Evolutionary conservation across 2,113 vertebrate species (phyloP).

Genomic region (Cyrtonyx montezumae): DNA sequence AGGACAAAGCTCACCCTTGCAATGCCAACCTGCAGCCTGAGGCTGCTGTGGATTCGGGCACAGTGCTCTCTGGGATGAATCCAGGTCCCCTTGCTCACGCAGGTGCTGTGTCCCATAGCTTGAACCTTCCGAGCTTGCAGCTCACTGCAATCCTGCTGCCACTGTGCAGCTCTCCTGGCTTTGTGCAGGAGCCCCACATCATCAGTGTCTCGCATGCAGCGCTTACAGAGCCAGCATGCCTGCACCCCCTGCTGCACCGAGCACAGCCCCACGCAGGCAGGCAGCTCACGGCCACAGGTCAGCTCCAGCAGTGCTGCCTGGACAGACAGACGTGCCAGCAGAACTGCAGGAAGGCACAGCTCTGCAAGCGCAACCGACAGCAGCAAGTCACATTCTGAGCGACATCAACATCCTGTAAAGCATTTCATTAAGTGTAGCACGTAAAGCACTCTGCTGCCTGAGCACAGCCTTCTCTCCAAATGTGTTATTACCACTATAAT

Average conservation of each 20-base stretch:
- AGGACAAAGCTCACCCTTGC: conserved; percentile 30
- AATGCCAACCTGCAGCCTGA: conserved; percentile 23
- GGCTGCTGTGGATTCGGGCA: conserved; percentile 33
- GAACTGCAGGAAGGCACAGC: background rate
- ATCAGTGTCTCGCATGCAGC: background rate
- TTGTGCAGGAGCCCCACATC: background rate
- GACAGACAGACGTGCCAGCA: background rate
- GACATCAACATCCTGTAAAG: background rate
- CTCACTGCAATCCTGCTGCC: background rate
- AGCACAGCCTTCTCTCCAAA: background rate
- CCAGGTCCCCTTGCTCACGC: background rate
- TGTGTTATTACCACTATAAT: background rate
- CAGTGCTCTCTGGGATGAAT: conserved; percentile 9
- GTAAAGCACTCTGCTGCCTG: background rate
- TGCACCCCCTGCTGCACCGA: background rate
- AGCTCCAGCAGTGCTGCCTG: accelerated
- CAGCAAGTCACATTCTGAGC: background rate
- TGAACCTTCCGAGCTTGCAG: background rate
- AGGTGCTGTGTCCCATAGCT: background rate
- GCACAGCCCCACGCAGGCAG: accelerated
- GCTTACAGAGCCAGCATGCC: background rate
- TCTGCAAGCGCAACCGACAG: background rate
- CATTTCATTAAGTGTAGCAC: background rate
- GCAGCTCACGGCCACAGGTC: background rate
- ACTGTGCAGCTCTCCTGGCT: background rate